These are phyloP conservation scores for Spialia ferax DNA, from an alignment of 2,888 invertebrate species.

Conservation along the genomic window DNA sequence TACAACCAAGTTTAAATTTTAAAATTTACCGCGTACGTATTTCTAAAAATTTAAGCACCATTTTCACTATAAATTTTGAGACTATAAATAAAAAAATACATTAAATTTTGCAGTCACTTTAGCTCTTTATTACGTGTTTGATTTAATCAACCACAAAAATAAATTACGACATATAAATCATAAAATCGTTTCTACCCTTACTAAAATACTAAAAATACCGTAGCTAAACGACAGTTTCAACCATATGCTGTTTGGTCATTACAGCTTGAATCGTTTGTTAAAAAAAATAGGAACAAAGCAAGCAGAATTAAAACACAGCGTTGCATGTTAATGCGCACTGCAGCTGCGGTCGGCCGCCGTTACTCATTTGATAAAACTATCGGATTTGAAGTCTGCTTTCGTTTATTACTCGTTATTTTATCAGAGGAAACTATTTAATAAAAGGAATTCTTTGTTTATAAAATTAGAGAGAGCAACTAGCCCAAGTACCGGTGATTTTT, in stretches of 20 bases:
- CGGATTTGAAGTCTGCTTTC: background rate
- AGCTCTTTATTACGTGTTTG: no score
- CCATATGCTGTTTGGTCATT: constrained; percentile 8
- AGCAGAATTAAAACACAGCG: constrained; percentile 29
- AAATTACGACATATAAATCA: no score
- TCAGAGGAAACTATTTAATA: background rate
- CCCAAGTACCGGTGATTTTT: no score
- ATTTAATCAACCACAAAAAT: no score
- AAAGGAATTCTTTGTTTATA: background rate
- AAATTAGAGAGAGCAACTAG: no score
- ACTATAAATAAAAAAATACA: no score
- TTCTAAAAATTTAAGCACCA: no score
- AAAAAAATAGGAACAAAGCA: constrained; percentile 19
- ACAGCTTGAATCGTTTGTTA: constrained; percentile 8
- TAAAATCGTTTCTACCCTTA: no score
- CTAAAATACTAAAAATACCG: background rate
- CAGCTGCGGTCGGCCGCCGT: constrained; percentile 28
- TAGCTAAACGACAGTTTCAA: background rate
- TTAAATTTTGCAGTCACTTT: no score
- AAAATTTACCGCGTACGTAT: no score
- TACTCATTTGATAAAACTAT: background rate
- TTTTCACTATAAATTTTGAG: no score
- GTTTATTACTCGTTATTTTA: background rate
- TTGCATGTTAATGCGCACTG: constrained; percentile 33
- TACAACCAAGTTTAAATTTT: no score